Conservation (phyloP, 2,113 vertebrate genomes). For the Mystacornis crossleyi region DNA sequence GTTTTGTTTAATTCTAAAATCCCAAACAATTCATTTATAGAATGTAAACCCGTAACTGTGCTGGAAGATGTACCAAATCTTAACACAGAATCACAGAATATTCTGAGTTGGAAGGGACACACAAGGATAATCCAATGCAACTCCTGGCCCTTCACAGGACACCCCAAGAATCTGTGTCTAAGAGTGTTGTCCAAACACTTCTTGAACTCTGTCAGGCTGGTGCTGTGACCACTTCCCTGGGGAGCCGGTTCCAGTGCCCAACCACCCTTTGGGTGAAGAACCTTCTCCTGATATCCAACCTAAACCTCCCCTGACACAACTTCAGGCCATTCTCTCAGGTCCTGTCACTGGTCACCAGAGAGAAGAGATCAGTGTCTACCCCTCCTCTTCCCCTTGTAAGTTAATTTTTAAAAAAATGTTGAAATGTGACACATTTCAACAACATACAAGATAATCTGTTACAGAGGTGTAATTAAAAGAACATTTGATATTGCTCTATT, state of each 20-base stretch:
- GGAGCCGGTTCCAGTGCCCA: neutral
- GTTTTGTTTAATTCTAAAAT: neutral
- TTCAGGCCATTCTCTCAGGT: neutral
- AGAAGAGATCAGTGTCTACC: neutral
- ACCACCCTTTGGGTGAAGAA: neutral
- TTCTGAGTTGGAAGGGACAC: neutral
- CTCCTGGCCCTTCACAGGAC: neutral
- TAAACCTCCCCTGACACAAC: neutral
- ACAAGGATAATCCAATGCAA: no score
- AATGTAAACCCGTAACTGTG: neutral
- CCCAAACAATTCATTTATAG: neutral
- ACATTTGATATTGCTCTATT: neutral
- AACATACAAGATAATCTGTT: neutral
- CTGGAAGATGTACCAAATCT: neutral
- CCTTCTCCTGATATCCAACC: neutral
- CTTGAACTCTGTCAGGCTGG: rapidly evolving
- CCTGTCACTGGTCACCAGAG: no score
- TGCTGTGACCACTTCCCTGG: neutral
- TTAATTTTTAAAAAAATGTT: neutral
- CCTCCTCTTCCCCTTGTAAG: neutral
- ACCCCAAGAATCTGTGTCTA: neutral
- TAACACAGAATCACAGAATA: neutral
- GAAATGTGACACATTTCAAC: neutral
- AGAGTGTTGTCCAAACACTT: neutral
- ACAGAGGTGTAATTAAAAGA: neutral